phyloP scores from a whole-genome alignment of 2,797 vertebrate genomes.

The Sebastes dallii region DNA sequence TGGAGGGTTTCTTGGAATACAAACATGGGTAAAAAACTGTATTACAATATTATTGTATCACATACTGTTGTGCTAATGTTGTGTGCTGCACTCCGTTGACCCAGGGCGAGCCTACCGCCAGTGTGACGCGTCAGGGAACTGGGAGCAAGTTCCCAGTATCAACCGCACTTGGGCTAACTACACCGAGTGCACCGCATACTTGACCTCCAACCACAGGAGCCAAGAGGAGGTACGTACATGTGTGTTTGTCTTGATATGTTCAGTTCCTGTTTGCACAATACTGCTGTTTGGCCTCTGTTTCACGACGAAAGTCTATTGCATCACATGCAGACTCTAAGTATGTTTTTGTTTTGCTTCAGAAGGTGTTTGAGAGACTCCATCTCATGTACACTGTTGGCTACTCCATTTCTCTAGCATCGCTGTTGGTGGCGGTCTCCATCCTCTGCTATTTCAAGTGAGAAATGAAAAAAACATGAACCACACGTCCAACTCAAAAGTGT shows the following conservation, averaged over 20 bases:
- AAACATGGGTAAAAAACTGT: background rate
- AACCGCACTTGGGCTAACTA: constrained; percentile 96
- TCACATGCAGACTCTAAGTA: background rate
- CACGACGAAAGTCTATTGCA: background rate
- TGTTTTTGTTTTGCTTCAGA: constrained; percentile 73
- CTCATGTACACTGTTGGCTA: constrained; percentile 93
- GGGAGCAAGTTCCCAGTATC: constrained; percentile 85
- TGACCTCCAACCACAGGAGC: constrained; percentile 80
- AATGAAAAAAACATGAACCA: background rate
- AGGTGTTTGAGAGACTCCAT: constrained; percentile 90
- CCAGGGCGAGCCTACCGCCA: constrained; percentile 88
- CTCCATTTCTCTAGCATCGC: constrained; percentile 88
- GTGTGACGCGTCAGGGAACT: constrained; percentile 84
- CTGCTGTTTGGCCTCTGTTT: background rate
- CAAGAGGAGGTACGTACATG: constrained; percentile 82
- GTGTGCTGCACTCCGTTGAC: background rate
- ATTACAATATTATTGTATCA: background rate
- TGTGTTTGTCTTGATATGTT: background rate
- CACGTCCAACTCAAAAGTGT: background rate
- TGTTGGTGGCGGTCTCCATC: constrained; percentile 88
- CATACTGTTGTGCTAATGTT: background rate
- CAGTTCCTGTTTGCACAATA: background rate
- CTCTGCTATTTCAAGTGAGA: constrained; percentile 94
- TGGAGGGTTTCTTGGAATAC: background rate
- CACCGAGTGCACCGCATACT: constrained; percentile 87